Evolutionary conservation across 2,888 invertebrate species (phyloP), one percentile per base, ranked within the genome.

Genomic region (Chymomyza procnemis): DNA sequence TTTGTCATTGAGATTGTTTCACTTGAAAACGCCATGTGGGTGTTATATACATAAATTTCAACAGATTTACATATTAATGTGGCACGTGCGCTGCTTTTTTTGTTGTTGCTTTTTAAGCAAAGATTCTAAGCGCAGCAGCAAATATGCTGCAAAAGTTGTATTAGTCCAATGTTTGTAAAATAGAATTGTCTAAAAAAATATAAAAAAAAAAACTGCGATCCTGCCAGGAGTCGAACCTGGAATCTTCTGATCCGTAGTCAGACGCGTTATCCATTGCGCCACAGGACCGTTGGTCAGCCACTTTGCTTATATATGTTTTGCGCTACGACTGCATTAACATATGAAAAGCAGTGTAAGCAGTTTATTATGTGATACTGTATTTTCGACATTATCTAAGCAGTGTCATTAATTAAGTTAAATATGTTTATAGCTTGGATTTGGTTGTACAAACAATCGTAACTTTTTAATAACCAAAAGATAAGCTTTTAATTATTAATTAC

Each of bases 161-260:
- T n/a, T n/a, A n/a, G 12, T 41, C 12, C 2, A 41, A 41, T 41
- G 34, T 12, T 0, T 41, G 4, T 26, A 6, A 26, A 26, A 26
- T 26, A 26, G 22, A 34, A 5, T 4, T 34, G 9, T 34, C 9
- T 14, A 41, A 41, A 41, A 12, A 41, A 12, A 2, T 34, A 9
- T 9, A 14, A 41, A 12, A 41, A 41, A 41, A 54, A 14, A 1
- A 22, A 12, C 21, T 19, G 54, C 54, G 54, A 54, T 89, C 89
- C 88, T 89, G 89, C 89, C 89, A 89, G 89, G 89, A 89, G 89
- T 89, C 89, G 90, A 89, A 89, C 89, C 89, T 89, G 89, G 89
- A 89, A 89, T 89, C 89, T 89, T 89, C 90, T 89, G 90, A 89
- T 90, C 90, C 90, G 90, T 89, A 89, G 89, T 90, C 90, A 89